Base-by-base conservation (phyloP, 2,888 invertebrate species). In the Thyatira batis region DNA sequence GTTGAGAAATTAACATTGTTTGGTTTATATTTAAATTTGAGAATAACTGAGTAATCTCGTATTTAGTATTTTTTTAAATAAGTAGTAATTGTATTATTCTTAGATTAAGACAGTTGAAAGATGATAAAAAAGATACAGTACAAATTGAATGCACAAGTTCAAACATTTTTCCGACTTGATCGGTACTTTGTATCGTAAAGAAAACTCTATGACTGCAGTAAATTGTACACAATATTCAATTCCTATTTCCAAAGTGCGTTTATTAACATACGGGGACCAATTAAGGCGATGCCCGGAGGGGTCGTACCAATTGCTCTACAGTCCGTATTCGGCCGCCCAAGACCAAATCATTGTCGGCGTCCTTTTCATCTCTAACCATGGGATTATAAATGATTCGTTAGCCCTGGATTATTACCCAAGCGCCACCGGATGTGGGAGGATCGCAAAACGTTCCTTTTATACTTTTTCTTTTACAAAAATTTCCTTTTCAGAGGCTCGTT, bases 361-460 rank as follows among this genome's bases (percentile, higher is more conserved):
- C 71, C 76, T 77, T 81, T 84, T 71, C 69, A 79, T 74, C 71
- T 73, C 61, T 58, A 64, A 71, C 73, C 67, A 60, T 62, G 57
- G 74, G 69, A 77, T 82, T 79, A 78, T 78, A 80, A 79, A 73
- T 73, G 71, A 71, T 78, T 83, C 81, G 80, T 84, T 82, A 82
- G 72, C 65, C 60, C 56, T 61, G 60, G 65, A 67, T 65, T 27
- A 48, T 48, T 61, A 57, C 61, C 55, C 57, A 71, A 81, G 82
- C 87, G 85, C 85, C 87, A 85, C 85, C 86, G 87, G 87, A 87
- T 80, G 79, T 78, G 71, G 81, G 79, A 65, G 78, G 77, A 74
- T 76, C 74, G 63, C 52, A 57, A 63, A 54, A 61, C 65, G 58
- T 67, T 65, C n/a, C 20, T 13, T 48, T 17, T 76, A 62, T 53